Percentiles rank a stretch among this genome's conserved stretches.
phyloP scores from a whole-genome alignment of 2,113 vertebrate species.

The Pomatostomus ruficeps region DNA sequence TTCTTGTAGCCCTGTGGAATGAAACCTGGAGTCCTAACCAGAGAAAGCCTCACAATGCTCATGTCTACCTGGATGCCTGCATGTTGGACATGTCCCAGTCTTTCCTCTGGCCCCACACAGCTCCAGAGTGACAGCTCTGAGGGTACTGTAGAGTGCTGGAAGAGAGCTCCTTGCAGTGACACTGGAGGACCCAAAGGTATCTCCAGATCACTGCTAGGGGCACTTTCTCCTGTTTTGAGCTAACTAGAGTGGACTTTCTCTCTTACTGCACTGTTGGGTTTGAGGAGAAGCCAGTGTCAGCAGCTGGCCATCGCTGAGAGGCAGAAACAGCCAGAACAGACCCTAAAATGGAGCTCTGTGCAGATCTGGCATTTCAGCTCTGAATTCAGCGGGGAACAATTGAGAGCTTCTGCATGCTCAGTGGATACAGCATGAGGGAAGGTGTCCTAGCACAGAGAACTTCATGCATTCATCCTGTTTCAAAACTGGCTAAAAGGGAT shows the following conservation, averaged over 20 bases:
- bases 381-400: not conserved
- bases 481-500: not conserved
- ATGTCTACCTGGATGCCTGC: rapidly evolving
- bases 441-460: not conserved
- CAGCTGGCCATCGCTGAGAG: not conserved
- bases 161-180: not conserved
- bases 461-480: rapidly evolving
- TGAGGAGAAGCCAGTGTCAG: not conserved
- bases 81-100: not conserved
- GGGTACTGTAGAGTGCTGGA: not conserved
- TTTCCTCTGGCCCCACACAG: not conserved
- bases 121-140: not conserved
- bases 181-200: not conserved
- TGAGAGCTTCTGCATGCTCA: not conserved
- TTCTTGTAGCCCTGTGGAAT: not conserved
- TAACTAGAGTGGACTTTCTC: not conserved
- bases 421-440: not conserved
- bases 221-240: not conserved
- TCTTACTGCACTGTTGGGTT: not conserved
- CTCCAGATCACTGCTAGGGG: not conserved
- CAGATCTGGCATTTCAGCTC: not conserved
- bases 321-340: not conserved
- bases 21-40: not conserved
- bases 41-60: not conserved
- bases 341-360: not conserved